Evolutionary conservation across 2,113 vertebrate genomes (phyloP).

Genomic region (Carettochelys insculpta): DNA sequence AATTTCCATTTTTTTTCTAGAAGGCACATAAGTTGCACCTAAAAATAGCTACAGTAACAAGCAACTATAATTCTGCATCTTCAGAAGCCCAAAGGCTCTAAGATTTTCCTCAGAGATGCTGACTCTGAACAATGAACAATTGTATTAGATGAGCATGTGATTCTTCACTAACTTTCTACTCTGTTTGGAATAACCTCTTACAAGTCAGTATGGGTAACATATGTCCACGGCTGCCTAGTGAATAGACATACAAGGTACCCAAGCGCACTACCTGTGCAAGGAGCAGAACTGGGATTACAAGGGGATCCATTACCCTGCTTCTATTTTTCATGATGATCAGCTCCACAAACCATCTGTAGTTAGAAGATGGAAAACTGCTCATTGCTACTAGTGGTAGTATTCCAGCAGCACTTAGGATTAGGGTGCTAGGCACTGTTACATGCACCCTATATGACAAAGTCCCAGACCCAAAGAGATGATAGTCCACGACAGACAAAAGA

Average conservation of each 20-base stretch:
- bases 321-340: neutral
- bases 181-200: neutral
- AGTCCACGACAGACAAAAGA: neutral
- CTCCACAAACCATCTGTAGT: neutral
- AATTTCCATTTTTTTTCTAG: neutral
- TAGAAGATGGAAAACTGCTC: neutral
- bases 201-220: neutral
- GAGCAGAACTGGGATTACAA: neutral
- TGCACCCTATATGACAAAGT: neutral
- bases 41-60: neutral
- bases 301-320: neutral
- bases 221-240: neutral
- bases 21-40: neutral
- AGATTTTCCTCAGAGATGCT: neutral
- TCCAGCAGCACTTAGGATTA: neutral
- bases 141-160: neutral
- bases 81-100: neutral
- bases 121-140: neutral
- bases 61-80: neutral
- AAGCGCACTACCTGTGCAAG: neutral
- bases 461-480: neutral
- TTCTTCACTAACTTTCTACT: neutral
- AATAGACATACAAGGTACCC: neutral
- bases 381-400: neutral
- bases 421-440: neutral